A percentile compares a stretch with the other conserved stretches of the same genome.
These are phyloP conservation scores for Acronicta alni DNA, from an alignment of 2,888 invertebrate genomes.

Conservation along the genomic window DNA sequence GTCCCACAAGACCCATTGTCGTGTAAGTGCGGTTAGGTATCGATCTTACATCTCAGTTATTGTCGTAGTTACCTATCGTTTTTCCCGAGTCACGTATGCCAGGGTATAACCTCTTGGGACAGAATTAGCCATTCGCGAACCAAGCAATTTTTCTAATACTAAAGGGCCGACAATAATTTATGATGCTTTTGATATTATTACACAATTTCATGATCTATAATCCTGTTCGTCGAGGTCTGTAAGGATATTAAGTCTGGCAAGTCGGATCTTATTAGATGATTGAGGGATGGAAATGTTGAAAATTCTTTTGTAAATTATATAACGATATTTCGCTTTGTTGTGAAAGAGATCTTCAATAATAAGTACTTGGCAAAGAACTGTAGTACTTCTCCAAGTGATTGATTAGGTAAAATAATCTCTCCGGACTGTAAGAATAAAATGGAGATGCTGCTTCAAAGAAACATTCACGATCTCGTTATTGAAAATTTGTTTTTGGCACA, in stretches of 20 bases:
- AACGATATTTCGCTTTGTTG: conserved; percentile 43
- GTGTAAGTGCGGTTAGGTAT: conserved; percentile 49
- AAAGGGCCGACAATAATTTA: conserved; percentile 56
- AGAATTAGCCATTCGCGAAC: conserved; percentile 62
- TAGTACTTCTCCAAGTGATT: conserved; percentile 29
- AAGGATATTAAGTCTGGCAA: conserved; percentile 49
- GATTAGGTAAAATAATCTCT: conserved; percentile 27
- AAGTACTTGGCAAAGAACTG: conserved; percentile 30
- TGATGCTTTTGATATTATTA: conserved; percentile 56
- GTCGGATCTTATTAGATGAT: conserved; percentile 49
- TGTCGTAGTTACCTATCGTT: conserved; percentile 50
- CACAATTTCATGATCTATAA: conserved; percentile 54
- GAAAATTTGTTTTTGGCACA: conserved; percentile 3
- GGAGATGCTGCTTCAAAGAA: conserved; percentile 14
- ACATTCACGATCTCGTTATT: conserved; percentile 25
- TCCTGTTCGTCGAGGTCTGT: conserved; percentile 49
- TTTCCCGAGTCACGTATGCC: conserved; percentile 55
- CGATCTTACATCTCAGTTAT: conserved; percentile 49
- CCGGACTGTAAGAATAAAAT: conserved; percentile 13
- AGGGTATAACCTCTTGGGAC: conserved; percentile 58
- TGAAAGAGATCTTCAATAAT: conserved; percentile 24
- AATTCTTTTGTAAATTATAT: conserved; percentile 42
- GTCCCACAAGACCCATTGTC: conserved; percentile 47
- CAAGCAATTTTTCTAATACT: conserved; percentile 64
- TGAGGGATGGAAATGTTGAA: conserved; percentile 45